phyloP scores from a whole-genome alignment of 2,113 vertebrate species.

The Egretta garzetta region DNA sequence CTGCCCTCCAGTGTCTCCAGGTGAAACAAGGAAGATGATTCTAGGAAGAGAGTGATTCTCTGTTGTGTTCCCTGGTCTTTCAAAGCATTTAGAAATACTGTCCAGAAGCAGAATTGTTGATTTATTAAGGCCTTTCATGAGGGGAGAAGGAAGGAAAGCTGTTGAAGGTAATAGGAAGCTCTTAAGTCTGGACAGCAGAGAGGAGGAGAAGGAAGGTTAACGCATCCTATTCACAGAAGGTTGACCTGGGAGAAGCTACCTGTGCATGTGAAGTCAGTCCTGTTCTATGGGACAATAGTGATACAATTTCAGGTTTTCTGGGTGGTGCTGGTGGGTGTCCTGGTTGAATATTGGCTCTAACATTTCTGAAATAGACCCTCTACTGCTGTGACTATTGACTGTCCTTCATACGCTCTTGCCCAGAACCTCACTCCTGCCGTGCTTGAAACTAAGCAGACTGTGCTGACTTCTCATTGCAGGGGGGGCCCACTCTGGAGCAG shows the following conservation, averaged over 20 bases:
- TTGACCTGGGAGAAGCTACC: not conserved
- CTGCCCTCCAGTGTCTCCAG: not conserved
- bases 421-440: not conserved
- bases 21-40: not conserved
- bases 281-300: not conserved
- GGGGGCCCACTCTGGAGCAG: constrained; percentile 94
- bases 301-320: not conserved
- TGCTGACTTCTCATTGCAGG: constrained; percentile 75
- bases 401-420: not conserved
- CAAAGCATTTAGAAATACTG: not conserved
- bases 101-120: not conserved
- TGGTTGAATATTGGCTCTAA: not conserved
- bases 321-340: not conserved
- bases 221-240: not conserved
- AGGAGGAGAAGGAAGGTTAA: not conserved
- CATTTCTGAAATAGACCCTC: not conserved
- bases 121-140: not conserved
- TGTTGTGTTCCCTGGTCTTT: not conserved
- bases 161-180: not conserved
- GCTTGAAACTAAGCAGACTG: not conserved
- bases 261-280: not conserved
- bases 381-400: not conserved
- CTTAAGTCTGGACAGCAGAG: not conserved
- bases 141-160: not conserved
- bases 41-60: not conserved